Conservation (phyloP, 2,797 vertebrate species). For the Epinephelus coioides region DNA sequence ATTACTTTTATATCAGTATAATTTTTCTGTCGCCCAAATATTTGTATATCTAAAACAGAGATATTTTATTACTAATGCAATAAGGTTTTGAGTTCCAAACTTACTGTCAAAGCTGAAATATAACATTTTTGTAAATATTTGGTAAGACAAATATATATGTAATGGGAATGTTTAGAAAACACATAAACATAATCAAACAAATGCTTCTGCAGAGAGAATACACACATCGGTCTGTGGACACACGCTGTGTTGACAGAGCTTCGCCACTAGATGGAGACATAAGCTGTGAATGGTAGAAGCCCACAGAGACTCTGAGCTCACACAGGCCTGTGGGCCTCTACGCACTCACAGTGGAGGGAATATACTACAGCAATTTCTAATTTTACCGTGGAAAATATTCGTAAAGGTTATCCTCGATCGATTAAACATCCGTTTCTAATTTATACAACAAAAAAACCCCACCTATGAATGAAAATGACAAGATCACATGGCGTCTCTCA, state of each 20-base stretch:
- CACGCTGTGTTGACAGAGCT: conserved; percentile 48
- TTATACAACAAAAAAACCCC: conserved; percentile 67
- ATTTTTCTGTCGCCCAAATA: neutral
- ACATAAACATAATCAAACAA: neutral
- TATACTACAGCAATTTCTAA: neutral
- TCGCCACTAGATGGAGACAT: conserved; percentile 91
- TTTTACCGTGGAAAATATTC: neutral
- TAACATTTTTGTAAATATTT: neutral
- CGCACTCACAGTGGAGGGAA: neutral
- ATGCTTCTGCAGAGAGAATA: neutral
- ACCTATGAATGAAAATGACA: conserved; percentile 78
- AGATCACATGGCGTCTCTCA: conserved; percentile 53
- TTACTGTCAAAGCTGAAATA: neutral
- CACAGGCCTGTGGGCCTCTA: conserved; percentile 48
- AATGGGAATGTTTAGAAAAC: neutral
- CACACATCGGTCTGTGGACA: neutral
- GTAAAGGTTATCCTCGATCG: rapidly evolving
- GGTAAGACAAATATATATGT: neutral
- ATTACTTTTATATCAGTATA: neutral
- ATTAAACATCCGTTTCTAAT: neutral
- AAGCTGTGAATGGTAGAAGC: conserved; percentile 28
- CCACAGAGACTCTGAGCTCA: conserved; percentile 41
- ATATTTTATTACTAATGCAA: neutral
- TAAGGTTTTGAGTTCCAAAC: neutral
- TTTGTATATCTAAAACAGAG: neutral